Evolutionary conservation across 2,888 invertebrate genomes (phyloP), one percentile per base, ranked within the genome.

Genomic region (Brachyptera putata): DNA sequence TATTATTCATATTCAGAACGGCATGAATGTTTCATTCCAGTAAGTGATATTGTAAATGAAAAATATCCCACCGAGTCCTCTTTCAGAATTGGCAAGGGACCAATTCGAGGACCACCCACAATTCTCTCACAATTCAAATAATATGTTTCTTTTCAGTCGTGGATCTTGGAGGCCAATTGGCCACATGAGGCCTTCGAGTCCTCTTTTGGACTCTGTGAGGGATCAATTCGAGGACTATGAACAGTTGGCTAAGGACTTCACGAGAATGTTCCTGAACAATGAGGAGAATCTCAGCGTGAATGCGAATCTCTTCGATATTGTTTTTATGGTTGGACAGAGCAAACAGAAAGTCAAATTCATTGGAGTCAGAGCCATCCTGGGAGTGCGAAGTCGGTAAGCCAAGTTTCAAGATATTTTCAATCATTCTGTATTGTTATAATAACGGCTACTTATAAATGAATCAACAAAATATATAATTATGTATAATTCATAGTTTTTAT

Each of bases 171-270:
- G 95, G 69, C 95, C 95, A 13, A 94, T 95, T 66, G 95, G 89
- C 56, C 94, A 94, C 75, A 94, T 94, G 94, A 80, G 95, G 70
- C 94, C 95, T 1, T 94, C 93, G 1, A 93, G 93, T 18, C 95
- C 95, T 0, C 81, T 95, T 36, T 79, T 95, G 67, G 95, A 95
- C 75, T 93, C 93, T 3, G 94, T 95, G 39, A 80, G 94, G 68
- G 95, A 95, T 77, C 89, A 92, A 72, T 95, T 95, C 73, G 95
- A 95, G 76, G 92, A 93, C 75, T 93, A 94, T 76, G 95, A 95
- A 74, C 92, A 93, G 73, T 79, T 95, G 60, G 93, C 94, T 34
- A 93, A 92, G 75, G 95, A 95, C 76, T 95, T 95, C 74, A 91
- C 92, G 7, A 80, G 86, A 68, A 90, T 90, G 68, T 95, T 95